Evolutionary conservation across 2,888 invertebrate species (phyloP).

Genomic region (Netelia inedita): DNA sequence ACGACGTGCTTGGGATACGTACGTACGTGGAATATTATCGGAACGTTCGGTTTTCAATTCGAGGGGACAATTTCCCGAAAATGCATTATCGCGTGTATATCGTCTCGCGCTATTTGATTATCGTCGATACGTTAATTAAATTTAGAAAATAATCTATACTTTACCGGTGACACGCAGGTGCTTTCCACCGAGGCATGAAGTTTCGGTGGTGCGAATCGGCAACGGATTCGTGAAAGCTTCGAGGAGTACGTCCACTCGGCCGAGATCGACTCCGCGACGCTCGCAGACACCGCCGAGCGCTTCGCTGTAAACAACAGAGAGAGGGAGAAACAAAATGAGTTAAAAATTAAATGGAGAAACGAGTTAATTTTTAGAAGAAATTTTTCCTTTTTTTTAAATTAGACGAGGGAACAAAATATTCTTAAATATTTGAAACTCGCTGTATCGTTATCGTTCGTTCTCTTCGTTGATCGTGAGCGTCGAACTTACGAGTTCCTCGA

Average conservation of each 20-base stretch:
- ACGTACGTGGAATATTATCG: no score
- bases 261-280: conserved; percentile 88
- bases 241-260: conserved; percentile 88
- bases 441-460: conserved; percentile 21
- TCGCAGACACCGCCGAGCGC: conserved; percentile 88
- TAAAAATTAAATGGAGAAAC: conserved; percentile 26
- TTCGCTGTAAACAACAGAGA: conserved; percentile 86
- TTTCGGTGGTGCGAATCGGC: conserved; percentile 88
- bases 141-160: conserved; percentile 65
- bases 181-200: conserved; percentile 89
- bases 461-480: not conserved
- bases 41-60: no score
- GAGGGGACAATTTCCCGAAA: no score
- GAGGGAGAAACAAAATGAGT: conserved; percentile 13
- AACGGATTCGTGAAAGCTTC: conserved; percentile 89
- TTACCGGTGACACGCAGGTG: conserved; percentile 89
- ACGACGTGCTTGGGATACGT: no score
- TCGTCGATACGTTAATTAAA: not conserved
- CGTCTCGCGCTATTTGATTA: no score
- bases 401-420: not conserved
- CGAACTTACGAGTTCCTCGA: conserved; percentile 7
- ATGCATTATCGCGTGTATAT: no score
- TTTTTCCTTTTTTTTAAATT: no score
- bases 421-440: not conserved
- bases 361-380: not conserved